Percentiles rank a stretch among this genome's conserved stretches.
Conservation (phyloP, 2,888 invertebrate species). For the Drosophila tanythrix region DNA sequence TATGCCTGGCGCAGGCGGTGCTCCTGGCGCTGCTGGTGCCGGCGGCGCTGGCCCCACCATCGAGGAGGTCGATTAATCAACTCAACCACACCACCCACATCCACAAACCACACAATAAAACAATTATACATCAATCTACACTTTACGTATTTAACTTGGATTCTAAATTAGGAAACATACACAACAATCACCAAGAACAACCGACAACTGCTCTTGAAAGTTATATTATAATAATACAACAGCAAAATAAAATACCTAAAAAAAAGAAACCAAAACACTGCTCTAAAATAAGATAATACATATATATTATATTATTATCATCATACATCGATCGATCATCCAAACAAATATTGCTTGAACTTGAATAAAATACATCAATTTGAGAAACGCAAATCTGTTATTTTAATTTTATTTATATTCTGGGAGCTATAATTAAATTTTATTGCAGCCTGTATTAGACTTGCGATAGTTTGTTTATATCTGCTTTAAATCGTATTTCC, state of each 20-base stretch:
- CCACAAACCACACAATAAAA: slow-evolving; percentile 32
- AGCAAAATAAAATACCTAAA: slow-evolving; percentile 35
- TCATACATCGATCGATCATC: slow-evolving; percentile 71
- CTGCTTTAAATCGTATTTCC: not conserved
- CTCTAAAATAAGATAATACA: slow-evolving; percentile 58
- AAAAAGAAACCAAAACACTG: slow-evolving; percentile 41
- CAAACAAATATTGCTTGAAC: slow-evolving; percentile 67
- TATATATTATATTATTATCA: slow-evolving; percentile 76
- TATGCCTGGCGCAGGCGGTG: slow-evolving; percentile 86
- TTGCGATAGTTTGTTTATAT: not conserved
- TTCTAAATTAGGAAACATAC: slow-evolving; percentile 71
- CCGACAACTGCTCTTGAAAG: slow-evolving; percentile 68
- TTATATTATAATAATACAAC: slow-evolving; percentile 63
- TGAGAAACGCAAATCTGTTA: slow-evolving; percentile 54
- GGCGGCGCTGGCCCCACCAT: slow-evolving; percentile 90
- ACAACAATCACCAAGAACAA: slow-evolving; percentile 37
- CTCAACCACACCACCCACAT: slow-evolving; percentile 55
- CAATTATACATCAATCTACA: slow-evolving; percentile 33
- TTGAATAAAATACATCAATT: slow-evolving; percentile 70
- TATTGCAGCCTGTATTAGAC: not conserved
- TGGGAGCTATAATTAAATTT: not conserved
- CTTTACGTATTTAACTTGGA: slow-evolving; percentile 61
- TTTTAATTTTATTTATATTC: not conserved
- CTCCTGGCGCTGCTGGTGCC: slow-evolving; percentile 85
- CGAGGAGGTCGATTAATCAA: slow-evolving; percentile 92